Base-by-base conservation (phyloP, 2,888 invertebrate species). In the Mythimna impura region DNA sequence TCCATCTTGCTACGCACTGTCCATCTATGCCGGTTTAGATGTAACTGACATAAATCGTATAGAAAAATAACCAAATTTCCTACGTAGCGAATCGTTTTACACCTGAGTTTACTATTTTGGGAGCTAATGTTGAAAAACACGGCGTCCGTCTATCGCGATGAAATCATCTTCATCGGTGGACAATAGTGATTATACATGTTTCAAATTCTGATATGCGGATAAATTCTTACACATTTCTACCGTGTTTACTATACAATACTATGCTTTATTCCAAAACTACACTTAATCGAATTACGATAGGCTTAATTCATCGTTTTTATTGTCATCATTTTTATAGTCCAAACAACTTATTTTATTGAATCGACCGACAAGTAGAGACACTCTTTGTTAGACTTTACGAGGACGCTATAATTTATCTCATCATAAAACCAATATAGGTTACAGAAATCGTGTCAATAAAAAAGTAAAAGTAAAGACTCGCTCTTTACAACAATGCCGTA, bases 381-480 rank as follows among this genome's bases (percentile, higher is more conserved):
- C 62, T 70, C 74, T 79, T 80, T 79, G 68, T 76, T 73, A 63
- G 47, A 71, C 60, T 86, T 87, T 83, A 87, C 74, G 86, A 85
- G 75, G 71, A 57, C 78, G 72, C 71, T 76, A 84, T 80, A 80
- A 87, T 83, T 80, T 77, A 80, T 76, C 63, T 69, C 66, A 34
- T 22, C 65, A 82, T 66, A 76, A 81, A 86, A 85, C 75, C 71
- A 43, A 82, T 86, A 87, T 86, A 83, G 87, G 88, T 80, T 84
- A 84, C 65, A 85, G 85, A 87, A 86, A 88, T 73, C 71, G 68
- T 79, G 36, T 76, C 76, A 84, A 77, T 79, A 86, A 77, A 62
- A 88, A 87, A 91, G 88, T 87, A 88, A 90, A 88, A 89, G 88
- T 88, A 74, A 82, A 78, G 76, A 80, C 75, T 63, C 52, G 77